These are phyloP conservation scores for Calyptomena viridis DNA, from an alignment of 2,113 vertebrate genomes.

Conservation along the genomic window DNA sequence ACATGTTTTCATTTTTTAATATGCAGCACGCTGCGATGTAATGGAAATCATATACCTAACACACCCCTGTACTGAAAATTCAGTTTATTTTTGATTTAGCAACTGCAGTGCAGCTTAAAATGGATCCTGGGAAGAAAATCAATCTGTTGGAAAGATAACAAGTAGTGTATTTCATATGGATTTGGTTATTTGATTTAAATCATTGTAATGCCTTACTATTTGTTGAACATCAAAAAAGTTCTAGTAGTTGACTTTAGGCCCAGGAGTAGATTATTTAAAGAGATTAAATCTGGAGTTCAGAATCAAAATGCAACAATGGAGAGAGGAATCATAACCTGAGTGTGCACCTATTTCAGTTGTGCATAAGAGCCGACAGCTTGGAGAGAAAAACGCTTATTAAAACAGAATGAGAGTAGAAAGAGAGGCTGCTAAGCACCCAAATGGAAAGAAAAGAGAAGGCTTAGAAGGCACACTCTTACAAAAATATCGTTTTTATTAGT, in stretches of 20 bases:
- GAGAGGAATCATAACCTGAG: background rate
- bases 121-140: conserved; percentile 33
- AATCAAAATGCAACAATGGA: background rate
- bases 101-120: conserved; percentile 4
- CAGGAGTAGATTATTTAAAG: background rate
- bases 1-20: conserved; percentile 21
- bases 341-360: background rate
- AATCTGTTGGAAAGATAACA: conserved; percentile 39
- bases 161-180: background rate
- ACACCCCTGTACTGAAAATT: background rate
- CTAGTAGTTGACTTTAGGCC: background rate
- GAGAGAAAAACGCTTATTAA: background rate
- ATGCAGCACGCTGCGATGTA: background rate
- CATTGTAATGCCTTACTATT: conserved; percentile 16
- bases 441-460: background rate
- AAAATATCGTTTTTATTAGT: background rate
- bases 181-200: conserved; percentile 38
- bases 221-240: background rate
- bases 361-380: background rate
- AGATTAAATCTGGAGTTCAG: conserved; percentile 1
- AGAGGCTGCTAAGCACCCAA: background rate
- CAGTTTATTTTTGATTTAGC: conserved; percentile 26
- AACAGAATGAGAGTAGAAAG: background rate
- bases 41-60: conserved; percentile 3
- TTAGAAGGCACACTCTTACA: background rate